A percentile compares a stretch with the other conserved stretches of the same genome.
These are phyloP conservation scores for Notodonta ziczac DNA, from an alignment of 2,888 invertebrate genomes.

Conservation along the genomic window DNA sequence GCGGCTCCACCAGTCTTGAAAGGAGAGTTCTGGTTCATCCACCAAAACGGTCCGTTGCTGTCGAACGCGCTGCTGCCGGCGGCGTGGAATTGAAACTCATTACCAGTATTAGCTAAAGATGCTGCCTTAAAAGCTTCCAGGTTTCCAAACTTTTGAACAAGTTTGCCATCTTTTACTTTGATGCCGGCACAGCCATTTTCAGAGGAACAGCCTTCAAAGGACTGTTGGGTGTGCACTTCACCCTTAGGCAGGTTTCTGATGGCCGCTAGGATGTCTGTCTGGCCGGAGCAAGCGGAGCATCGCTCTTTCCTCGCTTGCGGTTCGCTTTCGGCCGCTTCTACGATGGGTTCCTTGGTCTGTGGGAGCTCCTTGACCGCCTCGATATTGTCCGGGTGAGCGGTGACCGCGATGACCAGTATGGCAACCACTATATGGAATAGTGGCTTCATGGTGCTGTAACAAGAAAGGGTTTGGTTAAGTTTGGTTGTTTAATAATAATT, in stretches of 20 bases:
- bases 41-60: slow-evolving; percentile 83
- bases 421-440: slow-evolving; percentile 73
- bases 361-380: slow-evolving; percentile 66
- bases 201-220: slow-evolving; percentile 72
- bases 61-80: slow-evolving; percentile 63
- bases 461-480: slow-evolving; percentile 35
- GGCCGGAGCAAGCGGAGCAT: slow-evolving; percentile 64
- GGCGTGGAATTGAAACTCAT: slow-evolving; percentile 71
- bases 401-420: slow-evolving; percentile 60
- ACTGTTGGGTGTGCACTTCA: slow-evolving; percentile 73
- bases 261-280: slow-evolving; percentile 60
- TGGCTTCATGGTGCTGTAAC: slow-evolving; percentile 80
- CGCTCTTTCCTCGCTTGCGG: slow-evolving; percentile 64
- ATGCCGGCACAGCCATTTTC: slow-evolving; percentile 78
- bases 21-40: slow-evolving; percentile 85
- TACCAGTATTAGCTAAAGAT: slow-evolving; percentile 53
- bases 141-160: slow-evolving; percentile 73
- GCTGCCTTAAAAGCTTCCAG: slow-evolving; percentile 68
- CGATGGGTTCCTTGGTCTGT: slow-evolving; percentile 56
- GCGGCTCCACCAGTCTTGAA: slow-evolving; percentile 73
- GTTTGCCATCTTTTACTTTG: slow-evolving; percentile 75
- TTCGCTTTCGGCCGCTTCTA: slow-evolving; percentile 64
- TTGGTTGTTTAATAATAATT: too few relatives aligned
- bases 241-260: slow-evolving; percentile 59
- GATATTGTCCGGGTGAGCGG: slow-evolving; percentile 66